These are phyloP conservation scores for Fregata magnificens DNA, from an alignment of 2,113 vertebrate species.

Conservation along the genomic window DNA sequence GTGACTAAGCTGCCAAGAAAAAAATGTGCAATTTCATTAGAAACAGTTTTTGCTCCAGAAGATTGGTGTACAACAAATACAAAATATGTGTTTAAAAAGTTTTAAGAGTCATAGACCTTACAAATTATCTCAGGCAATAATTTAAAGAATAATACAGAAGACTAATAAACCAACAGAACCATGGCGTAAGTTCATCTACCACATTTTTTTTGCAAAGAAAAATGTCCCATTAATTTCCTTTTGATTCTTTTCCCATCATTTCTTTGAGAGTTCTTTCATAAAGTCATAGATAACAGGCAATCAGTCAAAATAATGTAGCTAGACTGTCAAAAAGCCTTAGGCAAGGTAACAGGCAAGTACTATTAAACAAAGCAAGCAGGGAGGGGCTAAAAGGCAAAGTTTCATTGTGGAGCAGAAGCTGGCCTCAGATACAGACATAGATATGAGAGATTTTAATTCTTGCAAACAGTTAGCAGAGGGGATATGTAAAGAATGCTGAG, in stretches of 20 bases:
- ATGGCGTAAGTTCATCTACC: background rate
- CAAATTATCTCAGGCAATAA: background rate
- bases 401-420: background rate
- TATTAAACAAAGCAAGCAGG: background rate
- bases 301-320: background rate
- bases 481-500: background rate
- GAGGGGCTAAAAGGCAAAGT: background rate
- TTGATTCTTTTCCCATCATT: background rate
- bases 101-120: background rate
- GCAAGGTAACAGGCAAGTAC: background rate
- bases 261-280: background rate
- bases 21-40: background rate
- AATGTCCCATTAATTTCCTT: background rate
- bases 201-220: background rate
- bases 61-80: background rate
- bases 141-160: background rate
- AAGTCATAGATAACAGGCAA: background rate
- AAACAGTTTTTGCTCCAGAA: background rate
- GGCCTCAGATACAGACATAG: background rate
- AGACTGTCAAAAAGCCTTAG: background rate
- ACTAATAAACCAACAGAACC: background rate
- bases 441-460: background rate
- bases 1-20: background rate
- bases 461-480: background rate
- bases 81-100: background rate